Conservation (phyloP, 2,888 invertebrate genomes). For the Eilema sororculum region DNA sequence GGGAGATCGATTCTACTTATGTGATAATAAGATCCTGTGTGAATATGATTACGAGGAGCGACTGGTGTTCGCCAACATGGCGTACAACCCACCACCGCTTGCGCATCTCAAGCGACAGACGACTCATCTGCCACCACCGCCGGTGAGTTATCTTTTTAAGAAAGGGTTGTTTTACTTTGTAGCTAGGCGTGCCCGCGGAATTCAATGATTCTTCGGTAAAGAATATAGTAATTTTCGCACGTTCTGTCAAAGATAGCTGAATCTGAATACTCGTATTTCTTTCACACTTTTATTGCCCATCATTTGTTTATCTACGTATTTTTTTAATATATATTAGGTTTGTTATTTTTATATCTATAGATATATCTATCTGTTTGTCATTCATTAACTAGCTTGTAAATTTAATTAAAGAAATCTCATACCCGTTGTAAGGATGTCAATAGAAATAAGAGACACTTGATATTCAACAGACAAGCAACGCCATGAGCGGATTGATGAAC, state of each 20-base stretch:
- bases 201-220: too few species aligned
- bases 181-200: neutral
- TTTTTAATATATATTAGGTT: too few species aligned
- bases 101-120: constrained; percentile 93
- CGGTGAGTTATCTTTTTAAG: constrained; percentile 75
- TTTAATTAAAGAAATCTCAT: too few species aligned
- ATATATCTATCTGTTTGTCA: neutral
- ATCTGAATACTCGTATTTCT: too few species aligned
- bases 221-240: too few species aligned
- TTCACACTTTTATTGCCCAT: too few species aligned
- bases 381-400: neutral
- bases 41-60: constrained; percentile 99
- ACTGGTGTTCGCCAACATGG: constrained; percentile 97
- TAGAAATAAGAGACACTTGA: constrained; percentile 18
- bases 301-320: too few species aligned
- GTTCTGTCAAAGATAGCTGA: too few species aligned
- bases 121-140: constrained; percentile 87
- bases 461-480: constrained; percentile 76
- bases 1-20: constrained; percentile 98
- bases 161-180: neutral
- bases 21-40: constrained; percentile 98
- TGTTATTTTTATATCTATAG: too few species aligned
- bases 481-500: constrained; percentile 85
- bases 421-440: too few species aligned
- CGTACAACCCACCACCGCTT: constrained; percentile 94